Percentiles rank a stretch among this genome's conserved stretches.
Conservation (phyloP, 2,888 invertebrate species). For the Xylocampa areola region DNA sequence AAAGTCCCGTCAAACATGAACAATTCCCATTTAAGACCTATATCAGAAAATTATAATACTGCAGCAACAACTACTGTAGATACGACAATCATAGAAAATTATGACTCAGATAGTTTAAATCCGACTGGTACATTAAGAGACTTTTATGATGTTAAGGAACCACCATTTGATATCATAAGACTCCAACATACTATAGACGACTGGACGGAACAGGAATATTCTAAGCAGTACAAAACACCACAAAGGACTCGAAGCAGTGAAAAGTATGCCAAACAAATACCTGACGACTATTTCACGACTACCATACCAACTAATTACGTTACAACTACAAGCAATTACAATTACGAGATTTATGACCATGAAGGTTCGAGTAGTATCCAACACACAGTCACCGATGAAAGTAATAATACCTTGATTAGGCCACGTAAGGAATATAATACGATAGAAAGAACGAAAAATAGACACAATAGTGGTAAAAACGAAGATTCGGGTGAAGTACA, state of each 20-base stretch:
- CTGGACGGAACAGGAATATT: constrained; percentile 95
- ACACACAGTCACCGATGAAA: constrained; percentile 78
- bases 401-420: constrained; percentile 63
- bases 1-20: constrained; percentile 84
- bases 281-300: constrained; percentile 93
- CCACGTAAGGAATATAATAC: constrained; percentile 77
- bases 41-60: constrained; percentile 68
- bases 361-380: constrained; percentile 86
- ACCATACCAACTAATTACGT: constrained; percentile 81
- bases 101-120: constrained; percentile 87
- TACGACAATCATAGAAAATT: constrained; percentile 79
- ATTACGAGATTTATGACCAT: constrained; percentile 83
- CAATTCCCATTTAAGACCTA: constrained; percentile 59
- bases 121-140: constrained; percentile 76
- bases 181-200: constrained; percentile 95
- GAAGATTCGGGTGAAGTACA: constrained; percentile 71
- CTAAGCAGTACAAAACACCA: constrained; percentile 84
- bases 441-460: constrained; percentile 75
- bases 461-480: constrained; percentile 68
- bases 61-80: constrained; percentile 74
- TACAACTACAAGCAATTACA: constrained; percentile 74
- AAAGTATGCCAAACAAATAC: constrained; percentile 93
- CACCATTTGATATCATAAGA: constrained; percentile 92
- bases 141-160: constrained; percentile 85
- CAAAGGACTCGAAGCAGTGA: constrained; percentile 88